phyloP scores from a whole-genome alignment of 2,797 vertebrate species.

The Liasis olivaceus region DNA sequence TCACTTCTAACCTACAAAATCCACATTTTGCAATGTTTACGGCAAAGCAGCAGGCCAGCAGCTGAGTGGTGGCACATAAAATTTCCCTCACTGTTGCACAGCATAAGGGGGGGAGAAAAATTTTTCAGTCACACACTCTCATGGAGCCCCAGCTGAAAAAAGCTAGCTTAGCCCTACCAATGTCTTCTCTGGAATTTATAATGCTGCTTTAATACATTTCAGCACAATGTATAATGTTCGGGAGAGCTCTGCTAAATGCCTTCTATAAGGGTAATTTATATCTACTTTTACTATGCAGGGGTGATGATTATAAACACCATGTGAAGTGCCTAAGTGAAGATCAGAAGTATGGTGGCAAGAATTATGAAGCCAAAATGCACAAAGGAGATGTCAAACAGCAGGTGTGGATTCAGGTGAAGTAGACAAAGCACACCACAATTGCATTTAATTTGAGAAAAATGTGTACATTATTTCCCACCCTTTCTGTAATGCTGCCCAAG shows the following conservation, averaged over 20 bases:
- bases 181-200: not conserved
- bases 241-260: not conserved
- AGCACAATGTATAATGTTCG: not conserved
- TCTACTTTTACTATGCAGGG: conserved; percentile 74
- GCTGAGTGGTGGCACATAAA: not conserved
- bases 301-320: conserved; percentile 88
- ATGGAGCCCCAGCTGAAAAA: not conserved
- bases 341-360: conserved; percentile 95
- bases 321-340: conserved; percentile 89
- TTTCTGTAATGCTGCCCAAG: not conserved
- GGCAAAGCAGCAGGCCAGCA: not conserved
- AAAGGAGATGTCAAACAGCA: conserved; percentile 95
- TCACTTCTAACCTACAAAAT: not conserved
- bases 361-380: conserved; percentile 85
- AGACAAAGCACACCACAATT: not conserved
- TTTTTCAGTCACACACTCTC: not conserved
- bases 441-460: not conserved
- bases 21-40: not conserved
- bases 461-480: not conserved
- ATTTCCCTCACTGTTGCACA: not conserved
- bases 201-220: not conserved
- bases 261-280: not conserved
- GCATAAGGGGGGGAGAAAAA: not conserved
- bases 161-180: not conserved
- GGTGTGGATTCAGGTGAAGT: conserved; percentile 89